These are phyloP conservation scores for Protomyctophum bolini DNA, from an alignment of 2,113 vertebrate species.

Conservation along the genomic window DNA sequence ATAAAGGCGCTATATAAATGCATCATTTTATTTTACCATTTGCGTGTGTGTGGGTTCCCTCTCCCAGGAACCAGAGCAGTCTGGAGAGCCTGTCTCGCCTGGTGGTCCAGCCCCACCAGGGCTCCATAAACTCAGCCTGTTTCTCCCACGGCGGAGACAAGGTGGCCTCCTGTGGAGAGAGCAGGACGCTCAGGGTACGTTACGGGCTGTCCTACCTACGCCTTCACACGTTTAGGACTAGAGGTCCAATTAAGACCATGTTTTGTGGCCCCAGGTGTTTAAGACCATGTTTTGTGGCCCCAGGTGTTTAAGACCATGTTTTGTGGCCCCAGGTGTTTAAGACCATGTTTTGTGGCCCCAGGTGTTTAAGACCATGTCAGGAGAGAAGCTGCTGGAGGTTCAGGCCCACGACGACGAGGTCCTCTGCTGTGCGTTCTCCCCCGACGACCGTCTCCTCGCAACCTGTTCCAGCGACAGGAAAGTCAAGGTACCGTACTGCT, in stretches of 20 bases:
- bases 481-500: constrained; percentile 83
- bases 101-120: constrained; percentile 91
- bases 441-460: constrained; percentile 86
- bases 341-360: constrained; percentile 43
- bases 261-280: constrained; percentile 81
- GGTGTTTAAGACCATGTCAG: constrained; percentile 91
- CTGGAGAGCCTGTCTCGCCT: constrained; percentile 87
- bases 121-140: constrained; percentile 89
- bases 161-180: constrained; percentile 92
- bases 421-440: constrained; percentile 91
- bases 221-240: no score
- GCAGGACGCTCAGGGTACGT: constrained; percentile 88
- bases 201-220: no score
- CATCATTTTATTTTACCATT: no score
- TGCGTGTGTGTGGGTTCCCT: constrained; percentile 9
- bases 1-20: no score
- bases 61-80: constrained; percentile 86
- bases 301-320: constrained; percentile 81
- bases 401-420: constrained; percentile 92
- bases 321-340: constrained; percentile 81
- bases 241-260: no score
- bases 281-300: not conserved
- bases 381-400: constrained; percentile 88
- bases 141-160: constrained; percentile 90
- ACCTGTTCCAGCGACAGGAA: constrained; percentile 93